Evolutionary conservation across 2,888 invertebrate genomes (phyloP).

Genomic region (Agrotis clavis): DNA sequence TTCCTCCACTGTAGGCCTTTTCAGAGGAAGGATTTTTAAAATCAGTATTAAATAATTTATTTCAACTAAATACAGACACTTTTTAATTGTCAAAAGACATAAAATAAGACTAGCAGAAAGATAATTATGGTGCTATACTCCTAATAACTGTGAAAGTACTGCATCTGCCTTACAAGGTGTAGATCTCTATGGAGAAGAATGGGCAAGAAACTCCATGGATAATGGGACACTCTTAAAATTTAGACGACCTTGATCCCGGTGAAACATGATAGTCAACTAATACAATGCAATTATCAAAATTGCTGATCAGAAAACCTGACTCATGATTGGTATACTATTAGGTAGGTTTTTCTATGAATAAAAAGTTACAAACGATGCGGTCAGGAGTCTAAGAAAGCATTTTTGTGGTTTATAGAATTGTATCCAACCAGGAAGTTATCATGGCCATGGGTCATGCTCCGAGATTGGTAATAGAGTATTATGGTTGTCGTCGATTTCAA

Average conservation of each 20-base stretch:
- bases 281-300: slow-evolving; percentile 7
- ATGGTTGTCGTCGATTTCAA: background rate
- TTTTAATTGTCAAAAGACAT: background rate
- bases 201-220: too few species aligned
- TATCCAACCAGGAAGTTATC: slow-evolving; percentile 12
- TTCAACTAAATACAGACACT: too few species aligned
- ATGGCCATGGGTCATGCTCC: slow-evolving; percentile 11
- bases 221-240: too few species aligned
- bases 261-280: background rate
- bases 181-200: too few species aligned
- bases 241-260: background rate
- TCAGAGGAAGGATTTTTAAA: background rate
- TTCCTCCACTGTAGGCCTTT: background rate
- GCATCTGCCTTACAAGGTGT: too few species aligned
- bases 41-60: too few species aligned
- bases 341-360: background rate
- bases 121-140: too few species aligned
- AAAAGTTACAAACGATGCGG: slow-evolving; percentile 7
- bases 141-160: too few species aligned
- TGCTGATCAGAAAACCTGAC: background rate
- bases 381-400: slow-evolving; percentile 23
- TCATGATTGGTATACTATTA: background rate
- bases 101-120: too few species aligned
- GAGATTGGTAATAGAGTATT: background rate
- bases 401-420: slow-evolving; percentile 23